Percentiles rank a stretch among this genome's conserved stretches.
phyloP scores from a whole-genome alignment of 1,140 invertebrate genomes.

The Scaptomyza montana region DNA sequence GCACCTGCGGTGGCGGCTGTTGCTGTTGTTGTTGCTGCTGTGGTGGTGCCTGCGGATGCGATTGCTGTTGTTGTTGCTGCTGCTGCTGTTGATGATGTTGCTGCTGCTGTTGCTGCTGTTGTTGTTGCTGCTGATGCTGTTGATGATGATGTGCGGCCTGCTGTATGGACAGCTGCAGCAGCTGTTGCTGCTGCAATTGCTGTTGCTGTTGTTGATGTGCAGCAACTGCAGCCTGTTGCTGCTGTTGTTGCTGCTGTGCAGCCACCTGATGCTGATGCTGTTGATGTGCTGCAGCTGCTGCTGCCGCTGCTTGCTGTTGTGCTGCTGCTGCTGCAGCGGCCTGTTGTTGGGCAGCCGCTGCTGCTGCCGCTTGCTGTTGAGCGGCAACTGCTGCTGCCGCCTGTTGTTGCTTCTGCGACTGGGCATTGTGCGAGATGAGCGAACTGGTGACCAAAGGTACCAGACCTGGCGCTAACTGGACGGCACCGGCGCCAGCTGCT shows the following conservation, averaged over 20 bases:
- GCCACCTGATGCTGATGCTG: constrained; percentile 74
- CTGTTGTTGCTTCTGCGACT: constrained; percentile 69
- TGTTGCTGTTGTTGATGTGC: constrained; percentile 68
- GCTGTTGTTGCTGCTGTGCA: constrained; percentile 60
- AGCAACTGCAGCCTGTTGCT: constrained; percentile 61
- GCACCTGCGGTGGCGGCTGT: constrained; percentile 72
- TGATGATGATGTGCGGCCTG: constrained; percentile 77
- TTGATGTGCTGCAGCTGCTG: constrained; percentile 57
- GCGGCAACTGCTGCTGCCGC: constrained; percentile 56
- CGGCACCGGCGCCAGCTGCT: constrained; percentile 62
- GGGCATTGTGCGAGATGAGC: constrained; percentile 78
- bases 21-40: constrained; percentile 69
- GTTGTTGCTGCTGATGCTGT: constrained; percentile 66
- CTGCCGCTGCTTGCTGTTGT: constrained; percentile 62
- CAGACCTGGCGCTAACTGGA: constrained; percentile 75
- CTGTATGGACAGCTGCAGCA: constrained; percentile 72
- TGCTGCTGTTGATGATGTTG: constrained; percentile 61
- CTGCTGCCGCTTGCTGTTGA: constrained; percentile 66
- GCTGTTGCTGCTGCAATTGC: constrained; percentile 67
- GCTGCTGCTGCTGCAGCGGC: constrained; percentile 62
- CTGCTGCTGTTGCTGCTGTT: constrained; percentile 66
- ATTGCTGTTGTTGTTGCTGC: constrained; percentile 49
- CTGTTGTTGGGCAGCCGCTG: constrained; percentile 66
- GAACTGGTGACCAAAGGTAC: constrained; percentile 80
- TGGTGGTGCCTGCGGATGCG: constrained; percentile 56